phyloP scores from a whole-genome alignment of 2,888 invertebrate species.

The Eupeodes latifasciatus region DNA sequence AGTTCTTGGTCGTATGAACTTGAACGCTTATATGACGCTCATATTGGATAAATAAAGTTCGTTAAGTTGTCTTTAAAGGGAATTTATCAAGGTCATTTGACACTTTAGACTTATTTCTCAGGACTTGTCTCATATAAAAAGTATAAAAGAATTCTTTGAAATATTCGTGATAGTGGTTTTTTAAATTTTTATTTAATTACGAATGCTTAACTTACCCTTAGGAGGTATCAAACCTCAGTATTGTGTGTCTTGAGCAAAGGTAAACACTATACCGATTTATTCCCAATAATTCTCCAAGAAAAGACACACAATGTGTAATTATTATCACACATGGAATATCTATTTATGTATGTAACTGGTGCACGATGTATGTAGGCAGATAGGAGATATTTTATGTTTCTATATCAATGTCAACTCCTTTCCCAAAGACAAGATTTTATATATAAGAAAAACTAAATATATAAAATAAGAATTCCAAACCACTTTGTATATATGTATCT shows the following conservation, averaged over 20 bases:
- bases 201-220: background rate
- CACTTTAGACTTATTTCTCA: too few species aligned
- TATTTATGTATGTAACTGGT: constrained; percentile 7
- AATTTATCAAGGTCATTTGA: too few species aligned
- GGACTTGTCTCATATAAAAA: too few species aligned
- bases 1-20: background rate
- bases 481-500: constrained; percentile 36
- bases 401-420: constrained; percentile 75
- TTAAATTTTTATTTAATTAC: background rate
- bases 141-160: too few species aligned
- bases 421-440: constrained; percentile 61
- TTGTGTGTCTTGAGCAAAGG: too few species aligned
- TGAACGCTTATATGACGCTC: too few species aligned
- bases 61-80: too few species aligned
- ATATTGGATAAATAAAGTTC: too few species aligned
- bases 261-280: background rate
- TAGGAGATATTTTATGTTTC: constrained; percentile 18
- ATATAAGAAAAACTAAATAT: constrained; percentile 12
- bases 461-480: constrained; percentile 30
- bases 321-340: background rate
- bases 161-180: too few species aligned
- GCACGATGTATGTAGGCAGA: constrained; percentile 32
- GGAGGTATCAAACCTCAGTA: background rate
- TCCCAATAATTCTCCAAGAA: background rate
- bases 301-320: constrained; percentile 5